phyloP scores from a whole-genome alignment of 2,113 vertebrate species.

The Mesocricetus auratus region DNA sequence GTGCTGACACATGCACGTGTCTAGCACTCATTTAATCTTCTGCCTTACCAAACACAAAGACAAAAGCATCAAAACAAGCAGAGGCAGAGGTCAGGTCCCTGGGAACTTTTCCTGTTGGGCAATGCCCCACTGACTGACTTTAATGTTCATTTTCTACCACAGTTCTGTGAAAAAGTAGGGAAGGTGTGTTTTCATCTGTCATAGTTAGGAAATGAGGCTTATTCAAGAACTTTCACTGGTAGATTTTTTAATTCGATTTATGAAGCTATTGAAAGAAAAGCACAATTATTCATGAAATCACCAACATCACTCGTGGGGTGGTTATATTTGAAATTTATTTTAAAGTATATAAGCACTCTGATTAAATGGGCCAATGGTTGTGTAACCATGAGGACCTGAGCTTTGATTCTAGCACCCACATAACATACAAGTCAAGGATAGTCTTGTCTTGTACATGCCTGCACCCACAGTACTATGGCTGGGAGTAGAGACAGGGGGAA shows the following conservation, averaged over 20 bases:
- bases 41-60: background rate
- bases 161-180: background rate
- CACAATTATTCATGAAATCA: slow-evolving; percentile 11
- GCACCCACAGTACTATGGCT: no score
- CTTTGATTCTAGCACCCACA: background rate
- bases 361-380: background rate
- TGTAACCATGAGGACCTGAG: no score
- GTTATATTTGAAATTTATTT: slow-evolving; percentile 52
- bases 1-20: no score
- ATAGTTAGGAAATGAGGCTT: background rate
- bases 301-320: background rate
- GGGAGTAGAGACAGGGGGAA: background rate
- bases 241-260: slow-evolving; percentile 35
- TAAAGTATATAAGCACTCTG: background rate
- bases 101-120: background rate
- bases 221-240: background rate
- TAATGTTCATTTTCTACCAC: background rate
- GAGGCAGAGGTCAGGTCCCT: background rate
- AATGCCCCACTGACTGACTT: background rate
- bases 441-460: background rate
- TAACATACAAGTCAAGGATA: background rate
- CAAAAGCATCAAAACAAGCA: background rate
- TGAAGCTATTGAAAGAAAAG: slow-evolving; percentile 48
- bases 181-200: background rate
- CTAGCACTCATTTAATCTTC: background rate